These are phyloP conservation scores for Flexamia atlantica DNA, from an alignment of 2,888 invertebrate genomes.

Conservation along the genomic window DNA sequence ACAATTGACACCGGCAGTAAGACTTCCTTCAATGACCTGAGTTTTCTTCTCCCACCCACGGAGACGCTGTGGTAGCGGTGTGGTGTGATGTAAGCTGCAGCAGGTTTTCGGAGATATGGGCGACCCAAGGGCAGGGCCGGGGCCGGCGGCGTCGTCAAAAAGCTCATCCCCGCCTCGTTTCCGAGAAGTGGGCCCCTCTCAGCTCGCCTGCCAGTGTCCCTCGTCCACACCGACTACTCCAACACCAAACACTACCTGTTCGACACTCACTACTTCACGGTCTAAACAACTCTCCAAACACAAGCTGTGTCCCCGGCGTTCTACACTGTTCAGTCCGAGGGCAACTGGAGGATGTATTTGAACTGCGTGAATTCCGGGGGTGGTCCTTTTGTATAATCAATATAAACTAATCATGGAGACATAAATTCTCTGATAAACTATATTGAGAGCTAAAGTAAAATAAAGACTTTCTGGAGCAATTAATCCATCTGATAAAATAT, in stretches of 20 bases:
- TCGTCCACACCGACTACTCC: constrained; percentile 35
- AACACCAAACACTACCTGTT: constrained; percentile 31
- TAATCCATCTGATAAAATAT: no score
- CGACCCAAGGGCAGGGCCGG: constrained; percentile 17
- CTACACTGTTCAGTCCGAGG: no score
- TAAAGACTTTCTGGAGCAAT: no score
- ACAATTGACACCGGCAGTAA: no score
- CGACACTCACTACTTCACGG: not conserved
- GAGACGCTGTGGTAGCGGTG: not conserved
- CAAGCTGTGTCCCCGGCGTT: not conserved
- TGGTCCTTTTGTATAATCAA: no score
- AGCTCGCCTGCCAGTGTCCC: not conserved
- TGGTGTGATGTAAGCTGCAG: not conserved
- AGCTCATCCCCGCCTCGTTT: constrained; percentile 32
- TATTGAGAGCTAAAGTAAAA: no score
- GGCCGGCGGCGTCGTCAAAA: not conserved
- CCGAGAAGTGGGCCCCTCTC: constrained; percentile 26
- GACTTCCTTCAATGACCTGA: no score
- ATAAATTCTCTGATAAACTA: no score
- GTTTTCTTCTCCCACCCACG: not conserved
- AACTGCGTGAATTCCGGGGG: no score
- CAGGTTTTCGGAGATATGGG: constrained; percentile 18
- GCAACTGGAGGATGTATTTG: no score
- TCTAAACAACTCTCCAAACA: constrained; percentile 30
- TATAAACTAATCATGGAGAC: no score